Percentiles rank a stretch among this genome's conserved stretches.
Evolutionary conservation across 2,888 invertebrate genomes (phyloP).

Genomic region (Drosophila planitibia): DNA sequence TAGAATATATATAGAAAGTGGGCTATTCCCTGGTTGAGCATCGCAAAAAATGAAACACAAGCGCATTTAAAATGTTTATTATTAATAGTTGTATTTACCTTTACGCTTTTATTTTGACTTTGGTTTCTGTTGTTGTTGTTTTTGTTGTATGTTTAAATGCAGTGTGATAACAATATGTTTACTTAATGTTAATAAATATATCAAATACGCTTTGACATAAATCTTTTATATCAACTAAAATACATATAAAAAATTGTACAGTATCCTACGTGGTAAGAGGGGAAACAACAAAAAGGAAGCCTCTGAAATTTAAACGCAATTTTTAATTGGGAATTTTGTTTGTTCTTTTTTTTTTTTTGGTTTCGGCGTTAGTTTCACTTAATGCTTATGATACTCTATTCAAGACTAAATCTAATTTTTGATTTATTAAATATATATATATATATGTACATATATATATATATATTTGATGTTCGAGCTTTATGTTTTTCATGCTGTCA

Average conservation of each 20-base stretch:
- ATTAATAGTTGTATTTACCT: constrained; percentile 73
- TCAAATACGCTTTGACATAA: constrained; percentile 54
- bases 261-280: constrained; percentile 1
- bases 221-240: constrained; percentile 48
- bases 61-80: constrained; percentile 71
- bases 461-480: constrained; percentile 1
- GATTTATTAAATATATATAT: constrained; percentile 28
- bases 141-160: constrained; percentile 65
- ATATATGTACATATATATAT: constrained; percentile 11
- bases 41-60: constrained; percentile 10
- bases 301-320: not conserved
- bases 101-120: constrained; percentile 50
- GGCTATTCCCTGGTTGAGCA: not conserved
- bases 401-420: constrained; percentile 20
- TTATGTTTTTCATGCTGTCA: constrained; percentile 14
- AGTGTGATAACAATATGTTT: constrained; percentile 79
- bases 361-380: constrained; percentile 11
- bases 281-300: not conserved
- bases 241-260: constrained; percentile 40
- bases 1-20: not conserved
- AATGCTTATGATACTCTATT: constrained; percentile 19
- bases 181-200: constrained; percentile 78
- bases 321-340: not conserved
- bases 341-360: not conserved
- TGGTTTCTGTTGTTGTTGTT: constrained; percentile 37